Evolutionary conservation across 2,113 vertebrate species (phyloP).

Genomic region (Odocoileus hemionus): DNA sequence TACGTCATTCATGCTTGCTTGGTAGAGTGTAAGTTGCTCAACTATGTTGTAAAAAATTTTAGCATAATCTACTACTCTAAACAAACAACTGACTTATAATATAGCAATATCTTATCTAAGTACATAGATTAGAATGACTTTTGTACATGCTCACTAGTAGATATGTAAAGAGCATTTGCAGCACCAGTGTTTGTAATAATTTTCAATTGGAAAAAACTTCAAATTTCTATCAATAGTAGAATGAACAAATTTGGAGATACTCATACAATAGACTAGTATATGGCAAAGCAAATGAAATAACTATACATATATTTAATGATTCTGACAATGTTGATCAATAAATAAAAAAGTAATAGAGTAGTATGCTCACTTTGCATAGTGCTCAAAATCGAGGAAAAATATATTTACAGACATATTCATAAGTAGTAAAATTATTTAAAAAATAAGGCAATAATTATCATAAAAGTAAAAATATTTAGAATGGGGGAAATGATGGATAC

Average conservation of each 20-base stretch:
- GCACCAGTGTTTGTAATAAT: background rate
- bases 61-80: background rate
- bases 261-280: background rate
- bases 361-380: background rate
- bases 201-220: background rate
- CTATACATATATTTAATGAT: background rate
- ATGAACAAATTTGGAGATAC: background rate
- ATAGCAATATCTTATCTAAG: background rate
- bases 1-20: background rate
- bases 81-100: background rate
- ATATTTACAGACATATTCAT: background rate
- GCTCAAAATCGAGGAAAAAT: background rate
- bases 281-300: background rate
- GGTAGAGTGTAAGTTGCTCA: background rate
- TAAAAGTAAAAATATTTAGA: background rate
- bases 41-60: background rate
- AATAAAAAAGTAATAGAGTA: background rate
- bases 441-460: background rate
- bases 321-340: background rate
- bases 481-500: background rate
- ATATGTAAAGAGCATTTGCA: background rate
- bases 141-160: background rate
- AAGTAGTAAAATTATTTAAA: background rate
- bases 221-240: background rate
- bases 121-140: background rate